phyloP scores from a whole-genome alignment of 2,797 vertebrate species.

The Numenius phaeopus region DNA sequence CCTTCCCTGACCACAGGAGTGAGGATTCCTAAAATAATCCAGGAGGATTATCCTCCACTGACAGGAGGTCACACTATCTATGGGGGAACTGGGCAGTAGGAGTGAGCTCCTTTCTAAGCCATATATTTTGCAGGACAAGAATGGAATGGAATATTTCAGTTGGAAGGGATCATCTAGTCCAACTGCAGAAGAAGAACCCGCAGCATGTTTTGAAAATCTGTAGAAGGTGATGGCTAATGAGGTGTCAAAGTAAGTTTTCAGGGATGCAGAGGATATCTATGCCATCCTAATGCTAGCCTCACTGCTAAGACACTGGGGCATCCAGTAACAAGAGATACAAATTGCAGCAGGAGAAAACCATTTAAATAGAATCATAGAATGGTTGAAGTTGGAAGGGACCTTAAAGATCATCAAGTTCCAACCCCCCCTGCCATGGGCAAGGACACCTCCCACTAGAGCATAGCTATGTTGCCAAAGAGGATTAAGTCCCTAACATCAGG shows the following conservation, averaged over 20 bases:
- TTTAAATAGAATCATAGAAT: neutral
- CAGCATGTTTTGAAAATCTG: neutral
- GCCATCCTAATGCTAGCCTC: neutral
- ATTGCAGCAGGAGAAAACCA: neutral
- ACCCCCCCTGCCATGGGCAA: too few species aligned
- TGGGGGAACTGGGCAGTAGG: neutral
- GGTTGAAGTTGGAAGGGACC: too few species aligned
- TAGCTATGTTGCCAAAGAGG: neutral
- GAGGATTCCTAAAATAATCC: neutral
- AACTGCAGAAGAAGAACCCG: neutral
- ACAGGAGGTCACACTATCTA: neutral
- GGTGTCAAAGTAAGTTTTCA: neutral
- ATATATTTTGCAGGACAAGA: neutral
- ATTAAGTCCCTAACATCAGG: neutral
- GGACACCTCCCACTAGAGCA: too few species aligned
- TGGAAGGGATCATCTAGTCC: neutral
- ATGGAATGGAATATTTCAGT: neutral
- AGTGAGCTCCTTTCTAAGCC: neutral
- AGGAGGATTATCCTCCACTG: too few species aligned
- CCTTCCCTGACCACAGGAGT: neutral
- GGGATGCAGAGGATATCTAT: neutral
- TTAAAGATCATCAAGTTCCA: too few species aligned
- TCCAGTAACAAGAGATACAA: neutral
- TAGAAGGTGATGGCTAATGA: neutral
- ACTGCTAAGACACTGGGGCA: neutral